phyloP scores from a whole-genome alignment of 2,888 invertebrate genomes.

The Ichneumoninae sp. region DNA sequence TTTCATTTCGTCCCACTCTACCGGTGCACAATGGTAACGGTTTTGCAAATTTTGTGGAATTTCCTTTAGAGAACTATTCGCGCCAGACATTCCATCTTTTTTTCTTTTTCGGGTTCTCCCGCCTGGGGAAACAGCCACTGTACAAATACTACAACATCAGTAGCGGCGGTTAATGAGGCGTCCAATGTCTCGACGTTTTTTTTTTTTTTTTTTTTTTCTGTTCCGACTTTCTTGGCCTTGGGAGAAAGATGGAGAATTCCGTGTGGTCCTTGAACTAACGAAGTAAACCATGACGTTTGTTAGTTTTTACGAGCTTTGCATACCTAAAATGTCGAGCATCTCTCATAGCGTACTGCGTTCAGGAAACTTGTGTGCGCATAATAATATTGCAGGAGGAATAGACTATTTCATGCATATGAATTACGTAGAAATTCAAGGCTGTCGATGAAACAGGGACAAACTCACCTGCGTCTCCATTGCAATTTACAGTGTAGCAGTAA shows the following conservation, averaged over 20 bases:
- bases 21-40: background rate
- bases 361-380: background rate
- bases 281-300: slow-evolving; percentile 26
- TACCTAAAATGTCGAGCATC: slow-evolving; percentile 13
- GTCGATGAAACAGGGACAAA: background rate
- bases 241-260: slow-evolving; percentile 12
- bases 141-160: slow-evolving; percentile 38
- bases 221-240: background rate
- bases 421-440: background rate
- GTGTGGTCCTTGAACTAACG: slow-evolving; percentile 21
- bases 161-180: slow-evolving; percentile 36
- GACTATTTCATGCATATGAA: slow-evolving; percentile 3
- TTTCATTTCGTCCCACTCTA: background rate
- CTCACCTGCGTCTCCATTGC: background rate
- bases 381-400: background rate
- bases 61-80: background rate
- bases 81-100: background rate
- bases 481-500: background rate
- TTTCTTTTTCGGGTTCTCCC: background rate
- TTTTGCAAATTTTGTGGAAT: slow-evolving; percentile 13
- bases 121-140: background rate
- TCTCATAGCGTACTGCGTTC: background rate
- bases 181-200: slow-evolving; percentile 22
- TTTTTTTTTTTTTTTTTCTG: too few species aligned
- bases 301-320: slow-evolving; percentile 36